These are phyloP conservation scores for Crenuchus spilurus DNA, from an alignment of 2,797 vertebrate species.

Conservation along the genomic window DNA sequence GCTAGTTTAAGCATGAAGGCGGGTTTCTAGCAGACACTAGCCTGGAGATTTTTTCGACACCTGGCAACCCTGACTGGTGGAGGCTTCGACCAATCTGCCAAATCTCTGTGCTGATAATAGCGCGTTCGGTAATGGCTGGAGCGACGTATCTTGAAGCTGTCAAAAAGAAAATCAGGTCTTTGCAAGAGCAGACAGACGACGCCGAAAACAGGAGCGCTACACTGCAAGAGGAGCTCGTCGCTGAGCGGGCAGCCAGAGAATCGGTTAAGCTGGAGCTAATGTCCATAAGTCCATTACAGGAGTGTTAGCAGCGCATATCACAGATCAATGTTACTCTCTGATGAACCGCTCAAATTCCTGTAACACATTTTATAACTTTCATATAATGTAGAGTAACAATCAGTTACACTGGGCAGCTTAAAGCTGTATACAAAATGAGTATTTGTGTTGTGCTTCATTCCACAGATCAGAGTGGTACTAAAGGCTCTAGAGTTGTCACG, in stretches of 20 bases:
- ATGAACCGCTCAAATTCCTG: too few species aligned
- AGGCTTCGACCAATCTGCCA: background rate
- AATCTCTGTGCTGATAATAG: conserved; percentile 34
- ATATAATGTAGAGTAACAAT: too few species aligned
- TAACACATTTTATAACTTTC: too few species aligned
- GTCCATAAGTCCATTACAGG: conserved; percentile 68
- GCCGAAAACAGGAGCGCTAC: conserved; percentile 85
- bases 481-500: too few species aligned
- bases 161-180: conserved; percentile 89
- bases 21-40: too few species aligned
- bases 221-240: conserved; percentile 87
- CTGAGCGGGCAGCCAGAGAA: conserved; percentile 85
- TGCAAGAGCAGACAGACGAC: conserved; percentile 88
- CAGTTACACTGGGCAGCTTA: too few species aligned
- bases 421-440: too few species aligned
- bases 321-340: too few species aligned
- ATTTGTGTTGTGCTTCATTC: too few species aligned
- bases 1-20: too few species aligned
- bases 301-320: conserved; percentile 54
- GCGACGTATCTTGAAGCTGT: conserved; percentile 90
- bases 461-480: too few species aligned
- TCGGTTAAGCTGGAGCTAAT: conserved; percentile 79
- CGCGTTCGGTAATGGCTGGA: conserved; percentile 78
- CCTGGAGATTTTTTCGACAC: too few species aligned
- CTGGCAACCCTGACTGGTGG: background rate